Evolutionary conservation across 2,888 invertebrate species (phyloP).

Genomic region (Craniophora ligustri): DNA sequence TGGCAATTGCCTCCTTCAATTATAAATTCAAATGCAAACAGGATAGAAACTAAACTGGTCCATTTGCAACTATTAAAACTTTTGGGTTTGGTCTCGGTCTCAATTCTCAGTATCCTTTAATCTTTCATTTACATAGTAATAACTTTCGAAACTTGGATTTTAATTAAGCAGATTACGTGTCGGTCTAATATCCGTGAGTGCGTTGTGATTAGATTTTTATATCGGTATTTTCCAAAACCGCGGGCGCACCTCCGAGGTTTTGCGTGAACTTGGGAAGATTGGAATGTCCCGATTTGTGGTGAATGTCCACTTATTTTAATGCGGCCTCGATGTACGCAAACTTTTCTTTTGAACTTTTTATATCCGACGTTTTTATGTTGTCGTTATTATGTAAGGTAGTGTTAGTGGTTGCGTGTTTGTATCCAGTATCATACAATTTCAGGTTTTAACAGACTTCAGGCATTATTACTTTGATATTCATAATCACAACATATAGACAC

Average conservation of each 20-base stretch:
- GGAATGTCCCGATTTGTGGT: constrained; percentile 38
- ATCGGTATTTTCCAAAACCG: constrained; percentile 31
- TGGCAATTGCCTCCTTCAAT: constrained; percentile 19
- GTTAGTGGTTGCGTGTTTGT: constrained; percentile 21
- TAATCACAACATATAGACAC: no score
- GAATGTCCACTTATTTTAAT: constrained; percentile 43
- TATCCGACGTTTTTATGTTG: constrained; percentile 15
- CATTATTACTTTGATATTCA: neutral
- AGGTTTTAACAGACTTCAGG: constrained; percentile 2
- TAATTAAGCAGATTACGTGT: constrained; percentile 34
- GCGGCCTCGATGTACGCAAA: constrained; percentile 25
- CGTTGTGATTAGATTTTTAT: constrained; percentile 45
- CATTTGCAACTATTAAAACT: constrained; percentile 36
- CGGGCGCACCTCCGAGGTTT: constrained; percentile 35
- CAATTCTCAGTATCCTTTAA: constrained; percentile 20
- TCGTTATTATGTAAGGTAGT: constrained; percentile 21
- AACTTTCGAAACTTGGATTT: constrained; percentile 20
- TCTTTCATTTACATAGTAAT: constrained; percentile 31
- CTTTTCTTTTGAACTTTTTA: constrained; percentile 31
- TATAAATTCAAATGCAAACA: constrained; percentile 30
- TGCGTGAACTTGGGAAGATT: constrained; percentile 39
- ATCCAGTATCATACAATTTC: constrained; percentile 1
- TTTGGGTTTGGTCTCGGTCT: constrained; percentile 27
- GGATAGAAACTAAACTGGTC: constrained; percentile 28
- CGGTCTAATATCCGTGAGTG: constrained; percentile 11